Evolutionary conservation across 2,888 invertebrate genomes (phyloP), one percentile per base, ranked within the genome.

Genomic region (Coelinius sp.): DNA sequence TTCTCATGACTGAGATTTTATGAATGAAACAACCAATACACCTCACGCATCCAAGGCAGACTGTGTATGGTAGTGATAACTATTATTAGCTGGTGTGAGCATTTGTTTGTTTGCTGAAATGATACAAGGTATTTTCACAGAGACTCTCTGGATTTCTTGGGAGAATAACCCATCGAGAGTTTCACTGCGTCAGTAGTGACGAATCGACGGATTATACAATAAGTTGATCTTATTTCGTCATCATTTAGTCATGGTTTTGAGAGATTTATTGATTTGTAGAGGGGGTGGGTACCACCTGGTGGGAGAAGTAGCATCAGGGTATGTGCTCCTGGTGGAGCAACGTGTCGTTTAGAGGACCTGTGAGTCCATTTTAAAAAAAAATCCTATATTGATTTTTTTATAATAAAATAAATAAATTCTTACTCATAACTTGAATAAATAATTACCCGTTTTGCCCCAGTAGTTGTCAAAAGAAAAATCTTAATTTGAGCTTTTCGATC

Each of bases 261-360:
- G 65, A 27, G 17, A 62, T 62, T 62, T 17, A 73, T 73, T 62
- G 75, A 75, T 72, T 72, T 49, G 31, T 25, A 27, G 59, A 2
- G 63, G 64, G 74, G 62, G 73, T 68, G 63, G 70, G 56, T 38
- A 44, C 44, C 27, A 71, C 71, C 66, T 72, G 7, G 22, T 27
- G 59, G 25, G 56, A 25, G n/a, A 31, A 31, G 20, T 71, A 77
- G 44, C 76, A 52, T 38, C 44, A 35, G 65, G 27, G 56, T 73
- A 67, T 81, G 77, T 14, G 73, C 77, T 79, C 82, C 82, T 81
- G 78, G 68, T 82, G 81, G 73, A 24, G 59, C 53, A 49, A 64
- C 71, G 74, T 73, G 69, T 68, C 52, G 31, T 66, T 68, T 59
- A 73, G 70, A 63, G 75, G 73, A 78, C 74, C 71, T 75, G 44